Base-by-base conservation (phyloP, 2,113 vertebrate species). In the Catharus fuscescens region DNA sequence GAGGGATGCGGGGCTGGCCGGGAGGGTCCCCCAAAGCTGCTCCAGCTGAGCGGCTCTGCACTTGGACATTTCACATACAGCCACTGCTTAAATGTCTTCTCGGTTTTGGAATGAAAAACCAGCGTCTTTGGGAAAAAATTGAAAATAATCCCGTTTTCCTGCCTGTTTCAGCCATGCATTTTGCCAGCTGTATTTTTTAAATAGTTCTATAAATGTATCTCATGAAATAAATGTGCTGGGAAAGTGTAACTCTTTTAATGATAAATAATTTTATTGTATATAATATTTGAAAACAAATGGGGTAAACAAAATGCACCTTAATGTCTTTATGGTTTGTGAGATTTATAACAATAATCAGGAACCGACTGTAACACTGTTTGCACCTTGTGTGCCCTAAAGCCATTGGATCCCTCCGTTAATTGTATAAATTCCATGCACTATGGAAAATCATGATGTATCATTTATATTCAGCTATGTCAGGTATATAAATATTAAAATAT, bases 401-500 rank as follows among this genome's bases (percentile, higher is more conserved):
- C 97, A 97, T 95, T 95, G 98, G 95, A 96, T 97, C 95, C 96
- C 94, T 94, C 88, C 26, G 96, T 97, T 98, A 98, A 98, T 98
- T 98, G 97, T 97, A 95, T 98, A 98, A 98, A 98, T 98, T 98
- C 98, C 95, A 86, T 78, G 97, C 96, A 90, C 98, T 98, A 96
- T 97, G 97, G 97, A 97, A 98, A 98, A 98, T 97, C 94, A 91
- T 65, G 82, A 96, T 96, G 95, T 92, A 96, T 97, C 97, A 97
- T 98, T 98, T 98, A 98, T 98, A 98, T 98, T 97, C 98, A 80
- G 96, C 85, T 81, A 96, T 98, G 97, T 97, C 97, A 97, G 97
- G 97, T 97, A 90, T 98, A 98, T 98, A 98, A 98, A 98, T 98
- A 98, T 98, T 98, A 98, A 98, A 98, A 98, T 97, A 97, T 98